These are phyloP conservation scores for Musca vetustissima DNA, from an alignment of 1,140 invertebrate species.

Conservation along the genomic window DNA sequence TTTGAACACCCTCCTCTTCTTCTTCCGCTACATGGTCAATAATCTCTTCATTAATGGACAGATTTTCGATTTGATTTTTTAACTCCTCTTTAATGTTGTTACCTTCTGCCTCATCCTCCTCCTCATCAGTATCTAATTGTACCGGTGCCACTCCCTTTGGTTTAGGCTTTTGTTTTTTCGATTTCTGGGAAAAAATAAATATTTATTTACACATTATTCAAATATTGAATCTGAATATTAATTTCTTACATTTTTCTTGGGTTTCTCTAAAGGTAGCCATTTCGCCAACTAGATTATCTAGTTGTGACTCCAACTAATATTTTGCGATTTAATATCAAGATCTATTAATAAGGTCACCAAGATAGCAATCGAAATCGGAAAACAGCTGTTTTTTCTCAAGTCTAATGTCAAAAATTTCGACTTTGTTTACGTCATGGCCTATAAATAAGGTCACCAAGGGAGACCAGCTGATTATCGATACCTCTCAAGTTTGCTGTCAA, in stretches of 20 bases:
- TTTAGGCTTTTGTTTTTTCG: constrained; percentile 30
- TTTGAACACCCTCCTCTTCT: background rate
- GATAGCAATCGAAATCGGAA: too few species aligned
- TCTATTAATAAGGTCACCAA: too few species aligned
- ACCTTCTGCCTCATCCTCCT: background rate
- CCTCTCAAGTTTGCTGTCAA: too few species aligned
- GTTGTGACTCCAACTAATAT: background rate
- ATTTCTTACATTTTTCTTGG: constrained; percentile 41
- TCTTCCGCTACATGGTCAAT: too few species aligned
- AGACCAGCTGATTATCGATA: too few species aligned
- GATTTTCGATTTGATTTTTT: background rate
- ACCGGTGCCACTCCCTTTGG: background rate
- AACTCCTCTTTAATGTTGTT: background rate
- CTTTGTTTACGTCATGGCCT: too few species aligned
- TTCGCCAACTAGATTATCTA: constrained; percentile 1
- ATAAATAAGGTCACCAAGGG: too few species aligned
- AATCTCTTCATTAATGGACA: background rate
- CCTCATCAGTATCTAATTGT: background rate
- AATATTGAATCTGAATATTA: background rate
- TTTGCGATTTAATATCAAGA: background rate
- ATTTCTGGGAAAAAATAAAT: constrained; percentile 33
- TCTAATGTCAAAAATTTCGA: too few species aligned
- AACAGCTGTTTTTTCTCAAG: too few species aligned
- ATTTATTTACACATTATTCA: background rate
- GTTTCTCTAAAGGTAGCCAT: constrained; percentile 51